Evolutionary conservation across 1,140 invertebrate species (phyloP).

Genomic region (Drosophila quadrilineata): DNA sequence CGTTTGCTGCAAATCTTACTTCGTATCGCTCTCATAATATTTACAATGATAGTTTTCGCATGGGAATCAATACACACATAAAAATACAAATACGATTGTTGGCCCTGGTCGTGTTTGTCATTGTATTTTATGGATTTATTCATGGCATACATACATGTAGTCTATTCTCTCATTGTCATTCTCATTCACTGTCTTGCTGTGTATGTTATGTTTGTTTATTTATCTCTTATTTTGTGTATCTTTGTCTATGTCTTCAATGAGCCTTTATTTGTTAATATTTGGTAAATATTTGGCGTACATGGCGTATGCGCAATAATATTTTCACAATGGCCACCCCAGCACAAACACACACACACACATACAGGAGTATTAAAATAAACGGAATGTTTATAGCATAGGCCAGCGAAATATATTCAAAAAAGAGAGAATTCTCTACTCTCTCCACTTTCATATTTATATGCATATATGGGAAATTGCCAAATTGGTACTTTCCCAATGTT

Average conservation of each 20-base stretch:
- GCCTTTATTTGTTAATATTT: constrained; percentile 78
- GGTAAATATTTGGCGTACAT: constrained; percentile 76
- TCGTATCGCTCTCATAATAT: constrained; percentile 40
- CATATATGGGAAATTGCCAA: constrained; percentile 65
- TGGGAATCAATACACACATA: constrained; percentile 67
- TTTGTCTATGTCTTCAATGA: constrained; percentile 48
- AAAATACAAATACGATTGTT: constrained; percentile 41
- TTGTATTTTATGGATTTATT: constrained; percentile 76
- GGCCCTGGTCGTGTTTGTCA: constrained; percentile 52
- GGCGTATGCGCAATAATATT: constrained; percentile 70
- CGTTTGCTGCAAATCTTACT: constrained; percentile 71
- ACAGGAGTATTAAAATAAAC: constrained; percentile 68
- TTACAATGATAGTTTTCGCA: constrained; percentile 75
- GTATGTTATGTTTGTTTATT: constrained; percentile 72
- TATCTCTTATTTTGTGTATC: constrained; percentile 30
- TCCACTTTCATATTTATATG: constrained; percentile 55
- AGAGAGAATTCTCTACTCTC: too few relatives aligned
- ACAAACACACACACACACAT: too few relatives aligned
- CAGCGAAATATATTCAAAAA: constrained; percentile 43
- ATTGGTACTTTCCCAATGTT: constrained; percentile 71
- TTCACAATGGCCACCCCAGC: constrained; percentile 59
- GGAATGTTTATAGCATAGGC: constrained; percentile 63
- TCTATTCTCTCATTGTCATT: too few relatives aligned
- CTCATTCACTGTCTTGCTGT: constrained; percentile 13
- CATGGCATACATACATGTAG: too few relatives aligned